phyloP scores from a whole-genome alignment of 2,113 vertebrate species.

The Misgurnus anguillicaudatus region DNA sequence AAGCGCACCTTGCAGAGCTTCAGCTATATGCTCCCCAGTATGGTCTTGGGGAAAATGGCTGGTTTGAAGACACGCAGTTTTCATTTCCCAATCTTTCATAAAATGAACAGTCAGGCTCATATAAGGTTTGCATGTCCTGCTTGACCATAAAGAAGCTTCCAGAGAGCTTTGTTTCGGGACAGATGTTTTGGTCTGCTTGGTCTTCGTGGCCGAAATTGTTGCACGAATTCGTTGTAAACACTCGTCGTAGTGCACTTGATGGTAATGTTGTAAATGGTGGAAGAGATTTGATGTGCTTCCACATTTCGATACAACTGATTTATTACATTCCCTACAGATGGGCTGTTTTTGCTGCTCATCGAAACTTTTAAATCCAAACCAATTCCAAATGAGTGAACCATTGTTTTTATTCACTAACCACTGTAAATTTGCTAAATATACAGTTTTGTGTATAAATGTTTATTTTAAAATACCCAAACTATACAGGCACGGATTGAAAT shows the following conservation, averaged over 20 bases:
- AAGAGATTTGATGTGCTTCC: slow-evolving; percentile 20
- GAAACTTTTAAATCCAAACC: background rate
- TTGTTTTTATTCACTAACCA: background rate
- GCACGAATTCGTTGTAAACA: background rate
- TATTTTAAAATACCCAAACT: too few relatives aligned
- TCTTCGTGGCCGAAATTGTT: background rate
- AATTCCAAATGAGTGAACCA: background rate
- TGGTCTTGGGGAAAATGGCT: slow-evolving; percentile 38
- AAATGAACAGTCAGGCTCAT: slow-evolving; percentile 36
- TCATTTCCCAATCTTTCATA: slow-evolving; percentile 45
- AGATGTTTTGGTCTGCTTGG: background rate
- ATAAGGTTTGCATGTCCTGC: slow-evolving; percentile 46
- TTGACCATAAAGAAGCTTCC: slow-evolving; percentile 36
- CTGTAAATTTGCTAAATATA: too few relatives aligned
- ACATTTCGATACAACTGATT: background rate
- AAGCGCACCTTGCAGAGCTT: slow-evolving; percentile 38
- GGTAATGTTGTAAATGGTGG: slow-evolving; percentile 22
- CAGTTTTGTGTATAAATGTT: too few relatives aligned
- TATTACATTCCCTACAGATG: background rate
- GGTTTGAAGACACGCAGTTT: slow-evolving; percentile 36
- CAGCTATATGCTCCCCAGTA: background rate
- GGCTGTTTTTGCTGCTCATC: slow-evolving; percentile 20
- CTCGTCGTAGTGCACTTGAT: slow-evolving; percentile 19
- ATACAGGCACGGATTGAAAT: too few relatives aligned
- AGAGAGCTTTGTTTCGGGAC: background rate